A percentile compares a stretch with the other conserved stretches of the same genome.
Conservation (phyloP, 2,797 vertebrate genomes). For the Xenentodon cancila region DNA sequence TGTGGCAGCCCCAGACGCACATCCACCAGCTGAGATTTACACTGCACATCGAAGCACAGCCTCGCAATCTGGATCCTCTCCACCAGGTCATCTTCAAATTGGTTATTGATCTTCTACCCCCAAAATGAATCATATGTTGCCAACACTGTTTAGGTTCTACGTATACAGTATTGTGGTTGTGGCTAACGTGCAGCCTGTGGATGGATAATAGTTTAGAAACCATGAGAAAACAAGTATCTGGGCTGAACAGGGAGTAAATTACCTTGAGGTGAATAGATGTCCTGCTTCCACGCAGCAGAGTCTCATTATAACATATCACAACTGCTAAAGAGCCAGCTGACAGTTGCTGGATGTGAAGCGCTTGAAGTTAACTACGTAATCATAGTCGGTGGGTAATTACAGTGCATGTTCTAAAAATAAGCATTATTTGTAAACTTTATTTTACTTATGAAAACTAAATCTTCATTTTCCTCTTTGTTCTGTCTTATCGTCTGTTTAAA, state of each 20-base stretch:
- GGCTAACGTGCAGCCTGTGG: constrained; percentile 52
- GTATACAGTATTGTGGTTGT: constrained; percentile 64
- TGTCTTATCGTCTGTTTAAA: not conserved
- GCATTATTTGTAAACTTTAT: constrained; percentile 6
- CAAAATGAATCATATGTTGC: constrained; percentile 77
- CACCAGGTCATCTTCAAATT: constrained; percentile 80
- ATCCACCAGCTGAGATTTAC: constrained; percentile 72
- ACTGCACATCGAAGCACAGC: constrained; percentile 55
- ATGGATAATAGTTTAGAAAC: constrained; percentile 64
- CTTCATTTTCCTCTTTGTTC: not conserved
- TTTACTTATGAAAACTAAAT: constrained; percentile 14
- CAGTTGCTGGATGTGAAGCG: constrained; percentile 44
- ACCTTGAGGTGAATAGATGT: constrained; percentile 58
- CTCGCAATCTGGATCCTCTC: constrained; percentile 67
- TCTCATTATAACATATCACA: constrained; percentile 70
- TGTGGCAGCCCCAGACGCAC: constrained; percentile 58
- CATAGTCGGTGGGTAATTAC: constrained; percentile 5
- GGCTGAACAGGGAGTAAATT: constrained; percentile 47
- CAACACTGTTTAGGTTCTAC: constrained; percentile 63
- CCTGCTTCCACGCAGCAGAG: constrained; percentile 56
- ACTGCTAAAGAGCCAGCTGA: constrained; percentile 45
- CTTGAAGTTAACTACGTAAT: constrained; percentile 45
- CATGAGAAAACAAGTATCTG: constrained; percentile 50
- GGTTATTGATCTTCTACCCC: constrained; percentile 84
- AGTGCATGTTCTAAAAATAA: constrained; percentile 4